Conservation (phyloP, 2,888 invertebrate species). For the Rotaria macrura region DNA sequence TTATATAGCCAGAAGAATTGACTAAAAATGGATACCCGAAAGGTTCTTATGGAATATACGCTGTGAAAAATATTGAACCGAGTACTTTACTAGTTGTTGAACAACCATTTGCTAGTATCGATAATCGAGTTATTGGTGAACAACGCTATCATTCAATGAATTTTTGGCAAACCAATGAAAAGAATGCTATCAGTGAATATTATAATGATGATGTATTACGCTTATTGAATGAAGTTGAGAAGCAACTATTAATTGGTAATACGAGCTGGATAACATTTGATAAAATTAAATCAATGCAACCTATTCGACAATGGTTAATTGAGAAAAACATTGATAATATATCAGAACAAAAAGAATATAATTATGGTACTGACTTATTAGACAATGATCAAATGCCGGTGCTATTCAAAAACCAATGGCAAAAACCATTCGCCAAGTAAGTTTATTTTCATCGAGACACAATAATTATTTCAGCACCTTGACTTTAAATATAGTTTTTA, state of each 20-base stretch:
- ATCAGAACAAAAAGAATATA: not conserved
- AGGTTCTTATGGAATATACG: not conserved
- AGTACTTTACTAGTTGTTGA: not conserved
- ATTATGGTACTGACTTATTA: not conserved
- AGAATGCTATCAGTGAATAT: not conserved
- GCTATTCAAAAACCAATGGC: not conserved
- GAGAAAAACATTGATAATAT: not conserved
- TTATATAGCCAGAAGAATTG: not conserved
- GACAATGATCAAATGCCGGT: not conserved
- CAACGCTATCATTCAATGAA: not conserved
- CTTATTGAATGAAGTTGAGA: not conserved
- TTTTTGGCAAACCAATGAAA: not conserved
- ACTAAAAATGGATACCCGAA: not conserved
- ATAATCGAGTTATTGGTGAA: not conserved
- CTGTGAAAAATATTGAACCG: not conserved
- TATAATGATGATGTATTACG: not conserved
- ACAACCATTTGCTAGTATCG: not conserved
- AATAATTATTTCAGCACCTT: no score
- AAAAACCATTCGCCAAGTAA: not conserved
- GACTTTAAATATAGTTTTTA: no score
- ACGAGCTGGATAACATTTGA: not conserved
- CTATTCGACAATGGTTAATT: not conserved
- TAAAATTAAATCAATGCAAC: not conserved
- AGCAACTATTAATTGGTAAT: not conserved
- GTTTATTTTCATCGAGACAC: no score